Evolutionary conservation across 1,140 invertebrate species (phyloP).

Genomic region (Caerostris extrusa): DNA sequence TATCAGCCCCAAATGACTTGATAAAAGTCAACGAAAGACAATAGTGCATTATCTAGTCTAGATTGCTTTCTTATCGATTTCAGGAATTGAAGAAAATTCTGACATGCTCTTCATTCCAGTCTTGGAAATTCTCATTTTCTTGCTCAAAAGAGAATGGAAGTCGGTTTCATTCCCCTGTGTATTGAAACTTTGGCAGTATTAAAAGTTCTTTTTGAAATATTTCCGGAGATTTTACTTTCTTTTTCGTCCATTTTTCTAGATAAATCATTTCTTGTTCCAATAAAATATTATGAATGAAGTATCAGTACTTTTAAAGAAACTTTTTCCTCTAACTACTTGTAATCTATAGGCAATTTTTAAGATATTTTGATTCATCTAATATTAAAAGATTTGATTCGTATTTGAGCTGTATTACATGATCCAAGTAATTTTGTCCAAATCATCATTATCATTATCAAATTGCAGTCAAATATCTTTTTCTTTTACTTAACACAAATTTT

Average conservation of each 20-base stretch:
- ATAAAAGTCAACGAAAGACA: neutral
- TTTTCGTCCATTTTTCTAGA: neutral
- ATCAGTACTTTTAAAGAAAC: no score
- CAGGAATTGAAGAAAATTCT: conserved; percentile 2
- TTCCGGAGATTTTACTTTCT: neutral
- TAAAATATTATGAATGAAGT: no score
- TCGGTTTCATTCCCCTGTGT: neutral
- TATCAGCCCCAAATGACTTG: neutral
- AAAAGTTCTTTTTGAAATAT: neutral
- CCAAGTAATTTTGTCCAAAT: no score
- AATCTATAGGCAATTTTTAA: no score
- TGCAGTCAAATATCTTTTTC: no score
- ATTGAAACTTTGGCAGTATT: neutral
- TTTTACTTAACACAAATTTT: no score
- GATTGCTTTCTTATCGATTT: neutral
- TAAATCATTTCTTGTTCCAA: neutral
- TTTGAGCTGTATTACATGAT: no score
- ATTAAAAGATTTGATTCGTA: no score
- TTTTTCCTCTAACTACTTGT: no score
- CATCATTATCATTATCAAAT: no score
- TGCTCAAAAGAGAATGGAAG: neutral
- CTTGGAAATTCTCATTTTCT: neutral
- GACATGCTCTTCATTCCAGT: neutral
- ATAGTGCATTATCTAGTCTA: neutral
- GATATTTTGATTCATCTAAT: no score